A percentile compares a stretch with the other conserved stretches of the same genome.
Conservation (phyloP, 2,888 invertebrate species). For the Taenaris catops region DNA sequence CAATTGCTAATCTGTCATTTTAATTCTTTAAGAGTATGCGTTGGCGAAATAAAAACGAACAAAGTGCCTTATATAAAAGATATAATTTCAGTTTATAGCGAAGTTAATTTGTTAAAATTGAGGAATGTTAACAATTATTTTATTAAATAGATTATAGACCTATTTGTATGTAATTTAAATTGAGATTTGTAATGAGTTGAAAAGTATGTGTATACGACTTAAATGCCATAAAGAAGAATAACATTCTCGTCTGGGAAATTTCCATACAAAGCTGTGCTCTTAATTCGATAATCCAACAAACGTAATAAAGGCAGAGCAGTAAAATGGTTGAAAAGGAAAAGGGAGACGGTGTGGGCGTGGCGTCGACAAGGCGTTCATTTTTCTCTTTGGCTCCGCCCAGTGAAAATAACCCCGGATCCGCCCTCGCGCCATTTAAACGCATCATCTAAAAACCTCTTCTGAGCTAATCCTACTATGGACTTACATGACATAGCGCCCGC, state of each 20-base stretch:
- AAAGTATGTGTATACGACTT: too few relatives aligned
- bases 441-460: slow-evolving; percentile 19
- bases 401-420: slow-evolving; percentile 48
- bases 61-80: too few relatives aligned
- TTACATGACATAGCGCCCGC: slow-evolving; percentile 1
- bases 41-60: too few relatives aligned
- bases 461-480: slow-evolving; percentile 8
- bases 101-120: too few relatives aligned
- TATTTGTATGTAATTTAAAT: too few relatives aligned
- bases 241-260: slow-evolving; percentile 8
- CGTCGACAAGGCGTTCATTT: slow-evolving; percentile 63
- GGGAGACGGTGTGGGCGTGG: slow-evolving; percentile 59
- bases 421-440: slow-evolving; percentile 56
- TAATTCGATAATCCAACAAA: slow-evolving; percentile 26
- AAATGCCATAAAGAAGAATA: slow-evolving; percentile 1
- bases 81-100: too few relatives aligned
- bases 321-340: slow-evolving; percentile 38
- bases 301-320: slow-evolving; percentile 47
- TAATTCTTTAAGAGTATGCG: too few relatives aligned
- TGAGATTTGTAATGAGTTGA: too few relatives aligned
- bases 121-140: too few relatives aligned
- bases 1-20: too few relatives aligned
- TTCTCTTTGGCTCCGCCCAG: slow-evolving; percentile 68
- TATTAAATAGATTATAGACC: too few relatives aligned
- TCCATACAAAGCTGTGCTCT: slow-evolving; percentile 20